Evolutionary conservation across 2,888 invertebrate genomes (phyloP).

Genomic region (Lymantria monacha): DNA sequence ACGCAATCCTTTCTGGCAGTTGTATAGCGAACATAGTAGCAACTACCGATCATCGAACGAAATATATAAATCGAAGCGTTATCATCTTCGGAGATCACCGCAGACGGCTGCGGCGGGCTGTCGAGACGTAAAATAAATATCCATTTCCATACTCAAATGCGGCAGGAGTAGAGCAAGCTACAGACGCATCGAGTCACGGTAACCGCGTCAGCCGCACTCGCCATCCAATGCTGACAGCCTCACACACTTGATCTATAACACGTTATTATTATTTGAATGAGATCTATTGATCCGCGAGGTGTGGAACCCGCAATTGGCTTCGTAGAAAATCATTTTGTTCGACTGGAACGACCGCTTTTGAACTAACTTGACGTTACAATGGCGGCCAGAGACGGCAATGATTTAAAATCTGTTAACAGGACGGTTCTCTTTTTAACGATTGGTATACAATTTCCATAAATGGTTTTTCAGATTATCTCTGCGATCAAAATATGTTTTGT

Average conservation of each 20-base stretch:
- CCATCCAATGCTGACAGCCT: slow-evolving; percentile 40
- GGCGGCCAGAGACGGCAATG: slow-evolving; percentile 77
- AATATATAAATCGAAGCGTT: slow-evolving; percentile 79
- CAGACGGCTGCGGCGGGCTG: slow-evolving; percentile 57
- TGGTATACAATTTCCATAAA: slow-evolving; percentile 82
- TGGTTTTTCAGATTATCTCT: slow-evolving; percentile 74
- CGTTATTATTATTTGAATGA: slow-evolving; percentile 82
- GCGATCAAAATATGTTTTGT: slow-evolving; percentile 61
- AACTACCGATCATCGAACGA: slow-evolving; percentile 75
- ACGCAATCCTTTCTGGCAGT: slow-evolving; percentile 55
- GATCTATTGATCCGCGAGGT: slow-evolving; percentile 80
- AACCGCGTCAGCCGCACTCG: slow-evolving; percentile 45
- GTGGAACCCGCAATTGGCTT: slow-evolving; percentile 74
- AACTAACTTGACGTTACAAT: slow-evolving; percentile 81
- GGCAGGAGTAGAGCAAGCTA: slow-evolving; percentile 45
- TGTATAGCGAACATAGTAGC: slow-evolving; percentile 65
- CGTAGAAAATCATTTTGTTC: slow-evolving; percentile 79
- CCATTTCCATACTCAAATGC: slow-evolving; percentile 77
- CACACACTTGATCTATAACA: slow-evolving; percentile 75
- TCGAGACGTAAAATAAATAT: slow-evolving; percentile 75
- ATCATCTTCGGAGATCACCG: slow-evolving; percentile 77
- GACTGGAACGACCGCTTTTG: slow-evolving; percentile 78
- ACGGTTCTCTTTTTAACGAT: slow-evolving; percentile 81
- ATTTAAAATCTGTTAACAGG: slow-evolving; percentile 83
- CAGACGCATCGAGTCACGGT: slow-evolving; percentile 41